Evolutionary conservation across 2,113 vertebrate species (phyloP).

Genomic region (human): GRCh38 chr5:51204001-51204500

Average conservation of each 20-base stretch:
- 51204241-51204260: constrained; percentile 80
- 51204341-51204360: constrained; percentile 60
- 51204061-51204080: neutral
- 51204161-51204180: constrained; percentile 65
- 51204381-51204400: constrained; percentile 44
- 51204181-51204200: constrained; percentile 75
- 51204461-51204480: constrained; percentile 32
- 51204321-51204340: constrained; percentile 56
- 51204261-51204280: constrained; percentile 79
- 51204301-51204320: constrained; percentile 57
- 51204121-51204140: constrained; percentile 28
- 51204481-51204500: constrained; percentile 65
- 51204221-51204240: constrained; percentile 78
- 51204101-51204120: neutral
- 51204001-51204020: constrained; percentile 69
- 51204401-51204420: constrained; percentile 61
- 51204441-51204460: neutral
- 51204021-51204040: constrained; percentile 50
- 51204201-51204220: constrained; percentile 75
- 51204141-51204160: constrained; percentile 31
- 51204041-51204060: neutral
- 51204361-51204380: neutral
- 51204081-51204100: neutral
- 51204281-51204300: constrained; percentile 74
- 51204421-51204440: neutral